phyloP scores from a whole-genome alignment of 2,797 vertebrate species.

The Coregonus suidteri region DNA sequence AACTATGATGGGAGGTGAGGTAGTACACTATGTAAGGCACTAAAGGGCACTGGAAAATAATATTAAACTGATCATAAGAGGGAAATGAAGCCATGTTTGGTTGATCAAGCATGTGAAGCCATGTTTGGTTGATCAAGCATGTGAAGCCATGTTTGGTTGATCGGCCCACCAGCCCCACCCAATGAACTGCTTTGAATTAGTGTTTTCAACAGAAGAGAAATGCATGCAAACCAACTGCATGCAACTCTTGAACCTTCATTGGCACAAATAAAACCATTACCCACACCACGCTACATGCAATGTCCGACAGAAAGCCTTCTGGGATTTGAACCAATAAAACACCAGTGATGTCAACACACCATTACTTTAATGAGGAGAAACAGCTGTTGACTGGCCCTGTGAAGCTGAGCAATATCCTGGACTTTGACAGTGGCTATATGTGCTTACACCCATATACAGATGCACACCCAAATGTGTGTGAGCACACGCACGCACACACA shows the following conservation, averaged over 20 bases:
- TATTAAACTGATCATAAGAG: not conserved
- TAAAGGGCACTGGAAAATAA: not conserved
- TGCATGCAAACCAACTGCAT: constrained; percentile 17
- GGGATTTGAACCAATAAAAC: constrained; percentile 15
- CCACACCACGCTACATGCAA: not conserved
- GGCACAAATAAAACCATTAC: not conserved
- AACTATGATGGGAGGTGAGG: not conserved
- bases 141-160: constrained; percentile 40
- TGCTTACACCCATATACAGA: not conserved
- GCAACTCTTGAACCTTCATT: not conserved
- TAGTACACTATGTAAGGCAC: not conserved
- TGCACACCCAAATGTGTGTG: not conserved
- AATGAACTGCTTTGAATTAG: not conserved
- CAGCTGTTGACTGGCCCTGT: constrained; percentile 1
- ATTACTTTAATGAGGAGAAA: not conserved
- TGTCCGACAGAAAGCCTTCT: not conserved
- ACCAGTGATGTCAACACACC: not conserved
- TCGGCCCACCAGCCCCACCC: not conserved
- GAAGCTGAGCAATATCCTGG: not conserved
- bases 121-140: constrained; percentile 15
- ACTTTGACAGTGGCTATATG: not conserved
- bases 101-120: too few relatives aligned
- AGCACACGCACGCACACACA: not conserved
- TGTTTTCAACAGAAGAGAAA: not conserved
- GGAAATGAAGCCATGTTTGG: constrained; percentile 27